Percentiles rank a stretch among this genome's conserved stretches.
These are phyloP conservation scores for Lagopus muta DNA, from an alignment of 2,113 vertebrate genomes.

Conservation along the genomic window DNA sequence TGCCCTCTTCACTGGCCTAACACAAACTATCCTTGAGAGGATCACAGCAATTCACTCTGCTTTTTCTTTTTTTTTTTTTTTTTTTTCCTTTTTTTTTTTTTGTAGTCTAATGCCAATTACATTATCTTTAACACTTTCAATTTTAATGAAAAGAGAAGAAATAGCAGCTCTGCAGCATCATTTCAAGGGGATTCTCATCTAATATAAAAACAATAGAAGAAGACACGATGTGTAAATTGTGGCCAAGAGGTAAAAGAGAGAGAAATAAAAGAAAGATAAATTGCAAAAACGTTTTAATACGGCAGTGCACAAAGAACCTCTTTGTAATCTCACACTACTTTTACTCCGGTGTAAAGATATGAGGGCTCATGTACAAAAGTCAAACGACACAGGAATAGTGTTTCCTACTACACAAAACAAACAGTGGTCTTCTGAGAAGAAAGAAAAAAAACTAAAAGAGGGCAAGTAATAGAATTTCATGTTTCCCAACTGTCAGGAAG, in stretches of 20 bases:
- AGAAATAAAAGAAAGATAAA: constrained; percentile 18
- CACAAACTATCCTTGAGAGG: neutral
- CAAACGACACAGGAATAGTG: constrained; percentile 18
- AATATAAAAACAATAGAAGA: constrained; percentile 31
- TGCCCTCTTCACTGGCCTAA: neutral
- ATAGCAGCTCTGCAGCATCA: neutral
- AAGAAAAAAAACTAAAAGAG: constrained; percentile 58
- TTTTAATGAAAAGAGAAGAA: constrained; percentile 33
- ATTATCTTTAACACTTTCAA: constrained; percentile 16
- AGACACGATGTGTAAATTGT: neutral
- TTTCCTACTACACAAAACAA: constrained; percentile 40
- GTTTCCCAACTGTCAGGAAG: constrained; percentile 53
- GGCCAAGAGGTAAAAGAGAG: constrained; percentile 24
- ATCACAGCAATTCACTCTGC: neutral
- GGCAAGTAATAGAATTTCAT: constrained; percentile 54
- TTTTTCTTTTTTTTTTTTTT: neutral
- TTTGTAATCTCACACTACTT: constrained; percentile 16
- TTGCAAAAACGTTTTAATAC: constrained; percentile 14
- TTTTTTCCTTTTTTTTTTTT: neutral
- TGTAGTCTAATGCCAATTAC: neutral
- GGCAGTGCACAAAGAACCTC: constrained; percentile 28
- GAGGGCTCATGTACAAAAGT: constrained; percentile 16
- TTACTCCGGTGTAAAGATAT: constrained; percentile 21
- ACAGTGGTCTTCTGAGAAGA: constrained; percentile 56
- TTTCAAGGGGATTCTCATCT: constrained; percentile 49